phyloP scores from a whole-genome alignment of 2,888 invertebrate species.

The Tinea trinotella region DNA sequence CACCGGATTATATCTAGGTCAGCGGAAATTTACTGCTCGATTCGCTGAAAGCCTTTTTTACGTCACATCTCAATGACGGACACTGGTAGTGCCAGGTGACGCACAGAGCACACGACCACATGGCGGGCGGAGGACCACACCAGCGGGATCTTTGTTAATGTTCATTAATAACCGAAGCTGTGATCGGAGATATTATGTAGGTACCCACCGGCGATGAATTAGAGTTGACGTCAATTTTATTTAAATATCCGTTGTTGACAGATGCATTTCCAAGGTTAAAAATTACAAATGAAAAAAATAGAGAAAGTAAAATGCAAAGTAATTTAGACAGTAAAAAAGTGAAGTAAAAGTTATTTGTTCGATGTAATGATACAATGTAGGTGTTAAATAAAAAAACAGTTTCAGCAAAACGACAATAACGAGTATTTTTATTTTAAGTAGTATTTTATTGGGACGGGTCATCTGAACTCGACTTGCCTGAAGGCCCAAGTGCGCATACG shows the following conservation, averaged over 20 bases:
- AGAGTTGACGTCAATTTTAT: neutral
- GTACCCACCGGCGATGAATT: no score
- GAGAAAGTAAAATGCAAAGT: conserved; percentile 12
- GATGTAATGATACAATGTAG: neutral
- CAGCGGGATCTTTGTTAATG: conserved; percentile 42
- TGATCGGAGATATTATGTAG: conserved; percentile 5
- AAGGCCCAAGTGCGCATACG: no score
- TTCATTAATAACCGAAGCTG: conserved; percentile 24
- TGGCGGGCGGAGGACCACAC: no score
- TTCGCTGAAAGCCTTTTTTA: conserved; percentile 64
- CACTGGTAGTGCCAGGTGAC: conserved; percentile 64
- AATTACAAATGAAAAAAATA: neutral
- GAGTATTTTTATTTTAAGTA: no score
- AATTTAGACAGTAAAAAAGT: neutral
- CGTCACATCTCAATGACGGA: conserved; percentile 48
- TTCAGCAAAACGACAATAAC: neutral
- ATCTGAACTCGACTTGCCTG: no score
- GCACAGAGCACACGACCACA: conserved; percentile 33
- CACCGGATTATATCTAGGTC: conserved; percentile 60
- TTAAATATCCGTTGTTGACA: neutral
- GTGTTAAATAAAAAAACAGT: neutral
- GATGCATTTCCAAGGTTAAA: neutral
- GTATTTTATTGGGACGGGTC: no score
- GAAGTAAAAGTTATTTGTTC: neutral
- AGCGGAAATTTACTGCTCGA: conserved; percentile 62